Evolutionary conservation across 2,113 vertebrate genomes (phyloP).

Genomic region (Orcinus orca): DNA sequence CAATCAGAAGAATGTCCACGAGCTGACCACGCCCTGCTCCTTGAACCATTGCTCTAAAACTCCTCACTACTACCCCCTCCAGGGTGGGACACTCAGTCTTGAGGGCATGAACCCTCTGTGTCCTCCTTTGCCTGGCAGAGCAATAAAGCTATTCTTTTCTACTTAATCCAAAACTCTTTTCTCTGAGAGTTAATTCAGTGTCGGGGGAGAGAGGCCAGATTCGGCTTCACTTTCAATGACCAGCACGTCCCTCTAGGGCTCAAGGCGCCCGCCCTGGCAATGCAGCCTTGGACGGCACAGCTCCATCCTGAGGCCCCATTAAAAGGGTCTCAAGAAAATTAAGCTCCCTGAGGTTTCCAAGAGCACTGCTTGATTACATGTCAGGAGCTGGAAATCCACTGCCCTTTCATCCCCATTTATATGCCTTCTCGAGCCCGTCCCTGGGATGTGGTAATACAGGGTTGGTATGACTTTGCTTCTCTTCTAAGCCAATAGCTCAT

Average conservation of each 20-base stretch:
- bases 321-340: too few relatives aligned
- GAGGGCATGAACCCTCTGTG: not conserved
- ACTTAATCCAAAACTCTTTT: not conserved
- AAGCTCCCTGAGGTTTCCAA: not conserved
- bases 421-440: rapidly evolving
- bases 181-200: not conserved
- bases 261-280: rapidly evolving
- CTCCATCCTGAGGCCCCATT: rapidly evolving
- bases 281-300: rapidly evolving
- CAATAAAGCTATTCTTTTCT: not conserved
- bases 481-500: not conserved
- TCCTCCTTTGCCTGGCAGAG: not conserved
- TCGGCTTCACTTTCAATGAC: not conserved
- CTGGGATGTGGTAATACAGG: rapidly evolving
- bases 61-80: not conserved
- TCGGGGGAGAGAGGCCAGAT: not conserved
- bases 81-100: not conserved
- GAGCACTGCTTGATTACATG: too few relatives aligned
- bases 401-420: rapidly evolving
- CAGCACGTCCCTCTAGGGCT: rapidly evolving
- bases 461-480: rapidly evolving
- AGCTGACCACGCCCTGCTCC: not conserved
- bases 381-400: rapidly evolving
- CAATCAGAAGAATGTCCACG: not conserved
- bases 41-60: not conserved